Conservation (phyloP, 2,113 vertebrate species). For the Alexandromys fortis region DNA sequence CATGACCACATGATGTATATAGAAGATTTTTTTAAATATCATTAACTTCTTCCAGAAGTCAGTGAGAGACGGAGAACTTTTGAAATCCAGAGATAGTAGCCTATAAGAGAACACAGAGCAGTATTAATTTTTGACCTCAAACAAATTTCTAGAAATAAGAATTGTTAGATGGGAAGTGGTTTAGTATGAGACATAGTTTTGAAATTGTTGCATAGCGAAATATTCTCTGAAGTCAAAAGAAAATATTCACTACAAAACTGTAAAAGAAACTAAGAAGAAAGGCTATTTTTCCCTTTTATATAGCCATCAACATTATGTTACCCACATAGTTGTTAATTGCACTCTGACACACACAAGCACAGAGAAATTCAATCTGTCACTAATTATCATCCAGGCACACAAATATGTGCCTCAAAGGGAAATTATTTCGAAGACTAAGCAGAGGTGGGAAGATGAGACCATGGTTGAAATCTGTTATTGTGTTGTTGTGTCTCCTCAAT, state of each 20-base stretch:
- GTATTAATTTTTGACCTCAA: conserved; percentile 3
- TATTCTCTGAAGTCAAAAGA: conserved; percentile 8
- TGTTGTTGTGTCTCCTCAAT: not conserved
- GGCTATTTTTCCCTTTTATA: not conserved
- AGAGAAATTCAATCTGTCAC: conserved; percentile 48
- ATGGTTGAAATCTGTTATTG: not conserved
- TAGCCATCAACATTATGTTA: conserved; percentile 18
- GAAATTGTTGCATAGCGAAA: conserved; percentile 1
- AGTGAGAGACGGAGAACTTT: not conserved
- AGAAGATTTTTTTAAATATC: not conserved
- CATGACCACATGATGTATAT: not conserved
- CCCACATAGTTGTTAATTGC: conserved; percentile 16
- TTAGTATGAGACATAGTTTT: not conserved
- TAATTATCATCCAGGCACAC: conserved; percentile 28
- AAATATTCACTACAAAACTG: conserved; percentile 4
- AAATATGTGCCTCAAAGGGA: conserved; percentile 27
- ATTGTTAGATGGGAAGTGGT: not conserved
- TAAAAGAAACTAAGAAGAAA: not conserved
- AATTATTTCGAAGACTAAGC: conserved; percentile 20
- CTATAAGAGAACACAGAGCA: not conserved
- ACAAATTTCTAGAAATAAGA: conserved; percentile 41
- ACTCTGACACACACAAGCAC: conserved; percentile 40
- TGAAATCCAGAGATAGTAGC: not conserved
- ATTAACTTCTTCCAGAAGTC: not conserved
- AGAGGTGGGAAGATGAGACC: conserved; percentile 35